phyloP scores from a whole-genome alignment of 64 coral and sea anemone species.

The Stichodactyla helianthus region DNA sequence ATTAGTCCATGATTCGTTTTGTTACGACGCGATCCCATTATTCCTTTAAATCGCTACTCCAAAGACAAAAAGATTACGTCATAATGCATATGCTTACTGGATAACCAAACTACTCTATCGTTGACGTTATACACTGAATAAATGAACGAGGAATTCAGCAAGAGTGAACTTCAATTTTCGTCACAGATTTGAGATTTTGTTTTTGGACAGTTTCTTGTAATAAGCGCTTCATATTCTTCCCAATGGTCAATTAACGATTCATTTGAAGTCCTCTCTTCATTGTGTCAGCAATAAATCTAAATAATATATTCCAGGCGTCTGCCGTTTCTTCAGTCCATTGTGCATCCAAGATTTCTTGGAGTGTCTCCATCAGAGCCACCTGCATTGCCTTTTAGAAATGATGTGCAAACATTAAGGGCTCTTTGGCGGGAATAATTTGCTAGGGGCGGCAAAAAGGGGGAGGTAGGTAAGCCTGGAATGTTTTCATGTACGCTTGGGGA shows the following conservation, averaged over 20 bases:
- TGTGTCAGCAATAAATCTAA: slow-evolving; percentile 53
- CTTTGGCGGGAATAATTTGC: neutral
- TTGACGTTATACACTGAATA: too few species aligned
- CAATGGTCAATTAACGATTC: neutral
- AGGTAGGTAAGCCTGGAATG: neutral
- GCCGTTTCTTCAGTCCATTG: slow-evolving; percentile 69
- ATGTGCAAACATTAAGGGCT: neutral
- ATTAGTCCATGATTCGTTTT: too few species aligned
- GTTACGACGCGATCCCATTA: too few species aligned
- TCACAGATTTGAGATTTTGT: too few species aligned
- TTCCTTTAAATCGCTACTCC: too few species aligned
- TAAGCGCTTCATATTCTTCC: too few species aligned
- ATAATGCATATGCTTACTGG: too few species aligned
- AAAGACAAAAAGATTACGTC: too few species aligned
- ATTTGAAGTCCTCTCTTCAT: slow-evolving; percentile 65
- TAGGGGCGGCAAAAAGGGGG: neutral
- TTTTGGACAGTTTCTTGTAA: too few species aligned
- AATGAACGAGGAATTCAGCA: too few species aligned
- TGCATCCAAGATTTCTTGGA: slow-evolving; percentile 54
- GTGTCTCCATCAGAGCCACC: slow-evolving; percentile 41
- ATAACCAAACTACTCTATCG: too few species aligned
- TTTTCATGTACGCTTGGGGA: neutral
- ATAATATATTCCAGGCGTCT: slow-evolving; percentile 71
- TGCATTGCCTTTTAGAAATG: slow-evolving; percentile 64
- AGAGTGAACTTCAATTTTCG: too few species aligned